Conservation (phyloP, 2,113 vertebrate genomes). For the Aepyceros melampus region DNA sequence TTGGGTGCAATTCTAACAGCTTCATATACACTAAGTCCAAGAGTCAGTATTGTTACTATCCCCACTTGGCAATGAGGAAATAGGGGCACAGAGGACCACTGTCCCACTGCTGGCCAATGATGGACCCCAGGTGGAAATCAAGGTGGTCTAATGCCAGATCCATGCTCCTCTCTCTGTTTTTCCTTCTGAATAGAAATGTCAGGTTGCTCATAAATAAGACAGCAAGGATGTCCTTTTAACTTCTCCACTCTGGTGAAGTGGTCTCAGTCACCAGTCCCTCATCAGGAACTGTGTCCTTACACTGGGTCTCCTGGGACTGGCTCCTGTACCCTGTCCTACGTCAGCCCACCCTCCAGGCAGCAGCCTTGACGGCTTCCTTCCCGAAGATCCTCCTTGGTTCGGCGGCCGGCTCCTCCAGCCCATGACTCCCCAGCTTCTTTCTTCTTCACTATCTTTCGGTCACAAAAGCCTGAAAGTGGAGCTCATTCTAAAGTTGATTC, state of each 20-base stretch:
- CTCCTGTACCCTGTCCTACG: neutral
- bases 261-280: neutral
- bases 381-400: neutral
- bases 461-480: neutral
- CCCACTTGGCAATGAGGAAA: neutral
- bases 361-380: neutral
- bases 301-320: no score
- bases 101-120: neutral
- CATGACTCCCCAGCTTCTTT: accelerated
- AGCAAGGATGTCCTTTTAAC: neutral
- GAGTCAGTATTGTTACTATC: neutral
- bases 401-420: accelerated
- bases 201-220: neutral
- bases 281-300: neutral
- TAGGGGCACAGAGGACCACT: neutral
- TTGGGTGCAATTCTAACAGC: neutral
- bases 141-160: neutral
- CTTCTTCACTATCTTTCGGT: neutral
- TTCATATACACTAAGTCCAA: neutral
- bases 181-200: neutral
- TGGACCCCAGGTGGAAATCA: neutral
- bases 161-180: neutral
- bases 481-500: neutral
- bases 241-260: neutral
- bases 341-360: neutral